Evolutionary conservation across 2,797 vertebrate genomes (phyloP).

Genomic region (Morus bassanus): DNA sequence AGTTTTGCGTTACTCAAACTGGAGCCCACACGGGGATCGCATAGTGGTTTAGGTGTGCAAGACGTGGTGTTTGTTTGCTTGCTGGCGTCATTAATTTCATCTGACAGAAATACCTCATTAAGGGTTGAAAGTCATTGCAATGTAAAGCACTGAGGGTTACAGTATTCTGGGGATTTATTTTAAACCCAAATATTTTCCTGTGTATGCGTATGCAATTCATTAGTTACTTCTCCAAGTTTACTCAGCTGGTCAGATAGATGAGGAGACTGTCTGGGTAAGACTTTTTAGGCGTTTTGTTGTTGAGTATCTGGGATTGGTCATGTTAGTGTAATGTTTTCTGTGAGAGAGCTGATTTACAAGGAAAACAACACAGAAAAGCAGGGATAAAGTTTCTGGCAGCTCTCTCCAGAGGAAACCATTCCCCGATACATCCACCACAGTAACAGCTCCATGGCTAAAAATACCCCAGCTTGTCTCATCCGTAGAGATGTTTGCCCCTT

Average conservation of each 20-base stretch:
- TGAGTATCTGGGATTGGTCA: neutral
- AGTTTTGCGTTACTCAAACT: neutral
- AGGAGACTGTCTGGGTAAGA: neutral
- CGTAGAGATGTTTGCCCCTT: neutral
- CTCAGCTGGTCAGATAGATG: slow-evolving; percentile 12
- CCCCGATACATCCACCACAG: neutral
- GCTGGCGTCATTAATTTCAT: neutral
- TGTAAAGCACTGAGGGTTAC: neutral
- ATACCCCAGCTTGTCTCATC: neutral
- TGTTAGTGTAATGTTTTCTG: neutral
- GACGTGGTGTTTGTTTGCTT: neutral
- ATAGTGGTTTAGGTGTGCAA: neutral
- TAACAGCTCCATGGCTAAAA: neutral
- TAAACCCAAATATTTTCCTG: slow-evolving; percentile 30
- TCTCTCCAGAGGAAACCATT: neutral
- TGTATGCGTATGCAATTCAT: neutral
- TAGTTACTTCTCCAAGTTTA: neutral
- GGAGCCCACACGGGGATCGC: fast-evolving
- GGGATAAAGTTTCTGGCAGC: slow-evolving; percentile 35
- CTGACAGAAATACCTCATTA: neutral
- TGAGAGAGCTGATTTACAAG: slow-evolving; percentile 9
- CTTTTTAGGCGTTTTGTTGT: neutral
- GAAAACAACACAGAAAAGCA: slow-evolving; percentile 23
- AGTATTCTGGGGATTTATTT: neutral
- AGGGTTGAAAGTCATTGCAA: neutral